Percentiles rank a stretch among this genome's conserved stretches.
Conservation (phyloP, 2,797 vertebrate species). For the Botia almorhae region DNA sequence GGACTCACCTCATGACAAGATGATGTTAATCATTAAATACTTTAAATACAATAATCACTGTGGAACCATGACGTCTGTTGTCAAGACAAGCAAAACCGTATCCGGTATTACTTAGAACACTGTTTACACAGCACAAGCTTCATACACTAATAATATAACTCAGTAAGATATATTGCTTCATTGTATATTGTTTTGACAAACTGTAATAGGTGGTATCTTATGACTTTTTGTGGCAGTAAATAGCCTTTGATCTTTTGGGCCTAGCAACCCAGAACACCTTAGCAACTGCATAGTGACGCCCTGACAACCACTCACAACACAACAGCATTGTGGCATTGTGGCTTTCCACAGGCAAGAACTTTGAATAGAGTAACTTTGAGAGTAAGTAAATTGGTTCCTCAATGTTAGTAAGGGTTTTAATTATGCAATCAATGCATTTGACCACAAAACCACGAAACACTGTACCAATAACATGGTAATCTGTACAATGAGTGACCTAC, state of each 20-base stretch:
- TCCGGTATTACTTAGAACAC: neutral
- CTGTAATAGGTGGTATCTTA: neutral
- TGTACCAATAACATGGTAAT: neutral
- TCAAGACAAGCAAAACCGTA: neutral
- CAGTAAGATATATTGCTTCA: neutral
- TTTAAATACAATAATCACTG: neutral
- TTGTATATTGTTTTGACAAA: too few relatives aligned
- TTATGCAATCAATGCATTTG: constrained; percentile 8
- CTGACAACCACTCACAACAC: neutral
- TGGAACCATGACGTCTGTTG: neutral
- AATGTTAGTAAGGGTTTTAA: constrained; percentile 19
- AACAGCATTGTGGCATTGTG: neutral
- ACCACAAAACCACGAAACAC: neutral
- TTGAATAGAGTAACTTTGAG: neutral
- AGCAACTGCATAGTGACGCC: neutral
- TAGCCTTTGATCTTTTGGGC: neutral
- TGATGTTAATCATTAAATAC: constrained; percentile 18
- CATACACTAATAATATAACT: neutral
- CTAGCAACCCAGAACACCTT: neutral
- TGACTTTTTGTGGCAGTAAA: neutral
- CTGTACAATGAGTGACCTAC: neutral
- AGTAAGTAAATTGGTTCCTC: neutral
- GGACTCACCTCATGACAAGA: neutral
- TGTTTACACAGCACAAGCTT: constrained; percentile 15
- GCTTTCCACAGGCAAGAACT: neutral